Evolutionary conservation across 2,888 invertebrate species (phyloP), one percentile per base, ranked within the genome.

Genomic region (Rosalia funebris): DNA sequence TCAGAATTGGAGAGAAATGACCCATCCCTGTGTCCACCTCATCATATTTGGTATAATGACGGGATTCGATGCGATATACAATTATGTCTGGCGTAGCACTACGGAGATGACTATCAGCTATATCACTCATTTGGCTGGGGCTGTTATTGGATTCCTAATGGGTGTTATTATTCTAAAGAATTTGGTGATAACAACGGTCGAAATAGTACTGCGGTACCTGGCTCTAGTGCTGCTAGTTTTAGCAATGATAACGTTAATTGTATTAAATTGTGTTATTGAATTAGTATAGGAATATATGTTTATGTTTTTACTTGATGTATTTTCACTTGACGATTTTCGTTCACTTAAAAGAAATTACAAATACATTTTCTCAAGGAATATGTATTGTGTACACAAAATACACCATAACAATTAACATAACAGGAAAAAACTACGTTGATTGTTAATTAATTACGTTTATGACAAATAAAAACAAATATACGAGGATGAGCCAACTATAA

Each of bases 1-100:
- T 25, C 82, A 94, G 93, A 98, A 98, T 81, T 98, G 95, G 93
- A 84, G 87, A 17, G 94, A 98, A 82, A 98, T 98, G 96, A 93
- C 93, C 1, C 87, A 92, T 71, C 74, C 76, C 1, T 52, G 65
- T 4, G 64, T 66, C 9, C 68, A 70, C 9, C 52, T 72, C 9
- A 11, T 72, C 11, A 36, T 72, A 11, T 72, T 72, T 42, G 64
- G 64, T 2, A 57, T 62, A 7, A 62, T 70, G 36, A 60, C 65
- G 1, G 39, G 63, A 11, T 65, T 68, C 34, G 69, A 72, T 39
- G 32, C 60, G 31, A 45, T 54, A 34, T 42, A 66, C 57, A 95
- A 36, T 4, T 37, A 36, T 12, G 11, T 46, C 9, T n/a, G 10
- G 7, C 31, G 9, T 3, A 94, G 92, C 0, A 32, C 14, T 96